Base-by-base conservation (phyloP, 2,113 vertebrate genomes). In the Coptodon bakossiorum region DNA sequence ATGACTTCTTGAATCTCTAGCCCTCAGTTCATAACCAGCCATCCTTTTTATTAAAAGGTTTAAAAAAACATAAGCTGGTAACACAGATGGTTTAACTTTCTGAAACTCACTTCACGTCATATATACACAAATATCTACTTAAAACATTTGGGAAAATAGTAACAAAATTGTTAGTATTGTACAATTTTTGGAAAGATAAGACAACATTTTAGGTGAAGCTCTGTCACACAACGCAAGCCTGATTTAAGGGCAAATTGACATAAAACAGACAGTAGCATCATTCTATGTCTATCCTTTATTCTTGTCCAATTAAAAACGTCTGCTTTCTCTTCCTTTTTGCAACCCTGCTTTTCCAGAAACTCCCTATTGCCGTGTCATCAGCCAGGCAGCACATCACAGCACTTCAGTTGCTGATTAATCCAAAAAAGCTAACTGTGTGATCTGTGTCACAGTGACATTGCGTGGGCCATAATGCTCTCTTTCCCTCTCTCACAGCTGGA, bases 351-450 rank as follows among this genome's bases (percentile, higher is more conserved):
- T n/a, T 38, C 40, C 61, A 22, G 17, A 82, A 7, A 22, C 8
- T 27, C 52, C 81, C 27, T 80, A 81, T 11, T 78, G 61, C 40
- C 50, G 40, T 79, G 19, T 79, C 31, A n/a, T 63, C 71, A 84
- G 50, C 34, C 45, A 68, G 40, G 50, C 73, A 88, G 73, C 54
- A 88, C 34, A 56, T 56, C 78, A 48, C 81, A 88, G 73, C 68
- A 54, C 84, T 85, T 68, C 73, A 85, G 27, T 78, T 87, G 61
- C 38, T 84, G 83, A 92, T 87, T 87, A 87, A 90, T 89, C 31
- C 54, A 63, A 89, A 92, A 78, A 11, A 85, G 68, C 68, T 29
- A 59, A 84, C 54, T 45, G 89, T 83, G 80, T 76, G 80, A 86
- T 68, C 48, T 40, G 82, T 71, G 79, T 90, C 86, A 61, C 89